Evolutionary conservation across 2,113 vertebrate genomes (phyloP), one percentile per base, ranked within the genome.

Genomic region (Scartelaos histophorus): DNA sequence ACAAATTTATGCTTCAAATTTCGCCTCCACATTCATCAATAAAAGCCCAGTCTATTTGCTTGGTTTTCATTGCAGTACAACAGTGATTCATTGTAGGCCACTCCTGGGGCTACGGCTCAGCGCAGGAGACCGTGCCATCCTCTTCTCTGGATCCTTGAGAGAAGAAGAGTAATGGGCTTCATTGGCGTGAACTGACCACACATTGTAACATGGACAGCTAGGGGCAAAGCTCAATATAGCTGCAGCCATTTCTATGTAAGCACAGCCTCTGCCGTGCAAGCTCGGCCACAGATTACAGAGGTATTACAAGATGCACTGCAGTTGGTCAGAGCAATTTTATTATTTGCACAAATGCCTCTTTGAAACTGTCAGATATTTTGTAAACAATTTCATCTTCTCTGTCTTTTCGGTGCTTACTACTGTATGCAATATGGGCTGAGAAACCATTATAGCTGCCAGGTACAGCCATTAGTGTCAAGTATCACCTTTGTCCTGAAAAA

Each of bases 141-240:
- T 81, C 61, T 56, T 79, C 73, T 66, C 61, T 72, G 66, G 70
- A 65, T 51, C 77, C 77, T 66, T 64, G 58, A 64, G 72, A 76
- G 80, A 71, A 81, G 67, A 79, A 86, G 83, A 90, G 76, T 83
- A 88, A 89, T 81, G 76, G 79, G 67, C 74, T 79, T 84, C 71
- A 76, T 69, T 68, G 78, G 67, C 82, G 70, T 84, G 82, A 80
- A 78, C 84, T 88, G 85, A 87, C 85, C 87, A 82, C 85, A 83
- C 81, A 82, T 66, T 82, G 78, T 67, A 85, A 78, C 81, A 82
- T 76, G 60, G 71, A 87, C 67, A 82, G 85, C 87, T 74, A 17
- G 82, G 87, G 86, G 88, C 83, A 76, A 85, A 88, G 84, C 77
- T 88, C 73, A 77, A 76, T 84, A 83, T 78, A 77, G 85, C 85